Base-by-base conservation (phyloP, 2,113 vertebrate species). In the Ceyx margarethae region DNA sequence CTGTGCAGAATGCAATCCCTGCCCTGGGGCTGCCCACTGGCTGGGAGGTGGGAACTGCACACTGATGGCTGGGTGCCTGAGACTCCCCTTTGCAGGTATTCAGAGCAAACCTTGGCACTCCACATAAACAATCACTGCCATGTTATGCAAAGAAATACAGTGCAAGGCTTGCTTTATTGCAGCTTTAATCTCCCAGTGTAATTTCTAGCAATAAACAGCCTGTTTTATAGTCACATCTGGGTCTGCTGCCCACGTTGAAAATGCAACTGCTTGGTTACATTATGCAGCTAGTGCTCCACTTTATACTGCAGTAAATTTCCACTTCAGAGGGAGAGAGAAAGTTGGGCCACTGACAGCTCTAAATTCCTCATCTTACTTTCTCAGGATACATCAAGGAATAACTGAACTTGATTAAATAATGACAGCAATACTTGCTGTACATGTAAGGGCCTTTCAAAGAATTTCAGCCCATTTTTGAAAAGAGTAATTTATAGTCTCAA, bases 151-250 rank as follows among this genome's bases (percentile, higher is more conserved):
- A 76, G 69, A 85, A 93, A 81, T 84, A 85, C 61, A 85, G 42
- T 26, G 33, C 46, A 91, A 91, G 50, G 14, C 35, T 77, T 85
- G 37, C 84, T 91, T 87, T 90, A 93, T 53, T 82, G 81, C 73
- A 90, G 84, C 65, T 95, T 94, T 84, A 87, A 95, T 84, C 45
- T 84, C 83, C 78, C 71, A 21, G 42, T 51, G 61, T 73, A 95
- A 95, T 94, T 93, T 77, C 60, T 75, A 97, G 91, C 51, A 91
- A 93, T 95, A 94, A 97, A 93, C 51, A 93, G 77, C 65, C 33
- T 77, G 48, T 58, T 95, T 95, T 87, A 91, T 60, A 69, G 87
- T 58, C 85, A 89, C 61, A 95, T 69, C 89, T 76, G 62, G 67
- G 45, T 87, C 60, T 84, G 35, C 71, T 82, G 75, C 20, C 53